Conservation (phyloP, 2,888 invertebrate genomes). For the Bembecia ichneumoniformis region DNA sequence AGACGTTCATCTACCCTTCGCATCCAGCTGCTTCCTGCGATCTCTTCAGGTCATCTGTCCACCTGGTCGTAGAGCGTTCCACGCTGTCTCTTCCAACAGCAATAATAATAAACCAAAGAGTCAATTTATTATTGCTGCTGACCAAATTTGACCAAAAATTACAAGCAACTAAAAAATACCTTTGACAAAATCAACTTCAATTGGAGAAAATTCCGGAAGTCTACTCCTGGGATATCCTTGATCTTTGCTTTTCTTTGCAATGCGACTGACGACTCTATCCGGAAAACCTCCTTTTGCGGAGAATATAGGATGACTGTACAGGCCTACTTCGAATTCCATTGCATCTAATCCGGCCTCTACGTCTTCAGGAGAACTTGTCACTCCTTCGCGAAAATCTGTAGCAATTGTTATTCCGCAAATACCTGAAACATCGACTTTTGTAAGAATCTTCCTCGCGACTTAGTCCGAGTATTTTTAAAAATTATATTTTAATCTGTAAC, state of each 20-base stretch:
- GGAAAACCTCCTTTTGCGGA: slow-evolving; percentile 64
- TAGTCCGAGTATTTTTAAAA: too few relatives aligned
- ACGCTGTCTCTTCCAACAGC: not conserved
- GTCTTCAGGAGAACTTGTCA: slow-evolving; percentile 31
- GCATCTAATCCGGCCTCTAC: slow-evolving; percentile 34
- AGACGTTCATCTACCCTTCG: too few relatives aligned
- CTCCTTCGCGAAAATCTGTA: slow-evolving; percentile 38
- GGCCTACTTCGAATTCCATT: slow-evolving; percentile 32
- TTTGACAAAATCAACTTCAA: slow-evolving; percentile 61
- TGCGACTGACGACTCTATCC: slow-evolving; percentile 36
- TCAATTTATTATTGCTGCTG: too few relatives aligned
- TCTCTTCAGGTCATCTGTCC: too few relatives aligned
- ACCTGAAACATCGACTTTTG: slow-evolving; percentile 21
- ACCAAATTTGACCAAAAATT: not conserved
- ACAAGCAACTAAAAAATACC: slow-evolving; percentile 15
- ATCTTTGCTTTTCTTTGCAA: slow-evolving; percentile 41
- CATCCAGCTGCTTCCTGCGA: too few relatives aligned
- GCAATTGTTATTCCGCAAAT: slow-evolving; percentile 45
- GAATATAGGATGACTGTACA: slow-evolving; percentile 54
- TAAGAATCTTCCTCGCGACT: too few relatives aligned
- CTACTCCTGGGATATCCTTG: slow-evolving; percentile 49
- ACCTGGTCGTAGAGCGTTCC: too few relatives aligned
- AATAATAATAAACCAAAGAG: too few relatives aligned
- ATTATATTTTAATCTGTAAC: too few relatives aligned
- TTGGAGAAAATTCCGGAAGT: slow-evolving; percentile 51